These are phyloP conservation scores for Lasioglossum albipes DNA, from an alignment of 1,140 invertebrate species.

Conservation along the genomic window DNA sequence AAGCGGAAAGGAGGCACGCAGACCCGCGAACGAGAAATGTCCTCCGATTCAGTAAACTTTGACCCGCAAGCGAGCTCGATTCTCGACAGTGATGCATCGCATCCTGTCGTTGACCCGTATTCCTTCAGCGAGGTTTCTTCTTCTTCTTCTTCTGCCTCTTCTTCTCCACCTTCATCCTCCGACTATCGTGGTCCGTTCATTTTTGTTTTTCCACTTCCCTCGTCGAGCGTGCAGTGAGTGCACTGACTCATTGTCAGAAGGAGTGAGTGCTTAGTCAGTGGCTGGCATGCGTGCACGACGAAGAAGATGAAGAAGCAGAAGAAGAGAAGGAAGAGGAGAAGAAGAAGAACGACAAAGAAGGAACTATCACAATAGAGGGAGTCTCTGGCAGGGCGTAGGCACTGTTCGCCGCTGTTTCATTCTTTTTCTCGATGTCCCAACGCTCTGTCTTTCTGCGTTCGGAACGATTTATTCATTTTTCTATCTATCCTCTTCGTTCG, in stretches of 20 bases:
- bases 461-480: slow-evolving; percentile 52
- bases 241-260: slow-evolving; percentile 68
- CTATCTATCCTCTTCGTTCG: slow-evolving; percentile 40
- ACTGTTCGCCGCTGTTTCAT: slow-evolving; percentile 44
- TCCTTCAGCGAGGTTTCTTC: slow-evolving; percentile 56
- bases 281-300: slow-evolving; percentile 65
- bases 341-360: slow-evolving; percentile 51
- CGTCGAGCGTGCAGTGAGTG: slow-evolving; percentile 58
- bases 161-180: slow-evolving; percentile 13
- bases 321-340: background rate
- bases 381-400: slow-evolving; percentile 56
- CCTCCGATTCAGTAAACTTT: slow-evolving; percentile 67
- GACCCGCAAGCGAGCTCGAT: slow-evolving; percentile 58
- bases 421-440: slow-evolving; percentile 54
- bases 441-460: slow-evolving; percentile 46
- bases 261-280: slow-evolving; percentile 62
- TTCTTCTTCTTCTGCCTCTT: slow-evolving; percentile 34
- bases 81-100: slow-evolving; percentile 68
- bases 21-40: slow-evolving; percentile 47
- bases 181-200: slow-evolving; percentile 31
- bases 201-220: slow-evolving; percentile 58
- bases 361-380: slow-evolving; percentile 66
- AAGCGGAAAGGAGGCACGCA: slow-evolving; percentile 23
- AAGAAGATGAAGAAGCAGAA: slow-evolving; percentile 55
- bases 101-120: slow-evolving; percentile 65